These are phyloP conservation scores for Tanypteryx hageni DNA, from an alignment of 2,888 invertebrate genomes.

Conservation along the genomic window DNA sequence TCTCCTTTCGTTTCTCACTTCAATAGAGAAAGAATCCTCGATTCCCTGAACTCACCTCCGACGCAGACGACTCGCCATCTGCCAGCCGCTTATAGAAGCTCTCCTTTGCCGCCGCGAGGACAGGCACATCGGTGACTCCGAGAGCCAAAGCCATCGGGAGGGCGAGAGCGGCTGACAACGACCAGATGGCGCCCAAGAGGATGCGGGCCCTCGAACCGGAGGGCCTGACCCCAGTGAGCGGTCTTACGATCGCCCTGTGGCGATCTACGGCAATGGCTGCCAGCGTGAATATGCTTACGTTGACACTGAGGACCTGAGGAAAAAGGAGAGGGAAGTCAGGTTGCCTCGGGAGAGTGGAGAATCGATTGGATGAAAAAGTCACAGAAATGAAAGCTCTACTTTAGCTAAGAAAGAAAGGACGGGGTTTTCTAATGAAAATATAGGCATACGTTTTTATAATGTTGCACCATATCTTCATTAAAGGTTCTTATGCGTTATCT, in stretches of 20 bases:
- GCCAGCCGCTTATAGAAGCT: conserved; percentile 24
- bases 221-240: conserved; percentile 73
- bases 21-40: no score
- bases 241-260: conserved; percentile 74
- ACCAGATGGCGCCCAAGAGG: conserved; percentile 76
- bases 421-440: no score
- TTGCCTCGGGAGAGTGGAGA: background rate
- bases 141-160: conserved; percentile 74
- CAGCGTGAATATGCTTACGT: conserved; percentile 77
- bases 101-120: background rate
- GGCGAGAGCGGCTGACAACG: conserved; percentile 73
- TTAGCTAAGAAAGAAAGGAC: background rate
- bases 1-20: no score
- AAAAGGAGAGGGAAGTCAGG: conserved; percentile 73
- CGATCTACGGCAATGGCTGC: conserved; percentile 76
- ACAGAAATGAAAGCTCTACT: no score
- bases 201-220: conserved; percentile 74
- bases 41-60: conserved; percentile 19
- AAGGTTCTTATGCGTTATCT: no score
- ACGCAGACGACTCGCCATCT: conserved; percentile 53
- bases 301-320: conserved; percentile 77
- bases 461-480: no score
- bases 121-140: conserved; percentile 70
- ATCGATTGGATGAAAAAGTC: background rate
- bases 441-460: no score